Evolutionary conservation across 2,113 vertebrate genomes (phyloP).

Genomic region (Burhinus bistriatus): DNA sequence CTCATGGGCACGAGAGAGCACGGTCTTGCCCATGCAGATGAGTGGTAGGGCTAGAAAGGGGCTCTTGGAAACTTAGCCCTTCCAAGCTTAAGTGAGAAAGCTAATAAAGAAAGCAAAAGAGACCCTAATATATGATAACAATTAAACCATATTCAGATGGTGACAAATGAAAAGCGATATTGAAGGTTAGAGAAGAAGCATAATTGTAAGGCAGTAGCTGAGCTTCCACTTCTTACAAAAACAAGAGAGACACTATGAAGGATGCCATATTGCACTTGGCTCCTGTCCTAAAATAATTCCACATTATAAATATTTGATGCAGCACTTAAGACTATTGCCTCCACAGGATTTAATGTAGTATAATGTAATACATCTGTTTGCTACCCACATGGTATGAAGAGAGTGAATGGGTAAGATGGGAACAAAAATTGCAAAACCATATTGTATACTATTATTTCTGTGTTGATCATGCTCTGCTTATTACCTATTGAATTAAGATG

Average conservation of each 20-base stretch:
- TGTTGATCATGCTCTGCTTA: background rate
- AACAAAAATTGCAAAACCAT: background rate
- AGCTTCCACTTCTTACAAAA: constrained; percentile 11
- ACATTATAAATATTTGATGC: constrained; percentile 63
- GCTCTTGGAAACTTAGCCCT: background rate
- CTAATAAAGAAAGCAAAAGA: background rate
- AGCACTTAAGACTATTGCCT: constrained; percentile 61
- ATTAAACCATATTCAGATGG: background rate
- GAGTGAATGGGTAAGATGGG: background rate
- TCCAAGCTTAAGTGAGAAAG: background rate
- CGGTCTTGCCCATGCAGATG: background rate
- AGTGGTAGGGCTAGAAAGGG: background rate
- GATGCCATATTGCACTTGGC: constrained; percentile 57
- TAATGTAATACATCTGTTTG: constrained; percentile 64
- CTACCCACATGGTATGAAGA: constrained; percentile 26
- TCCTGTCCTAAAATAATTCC: constrained; percentile 56
- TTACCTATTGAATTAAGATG: background rate
- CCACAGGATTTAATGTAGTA: constrained; percentile 46
- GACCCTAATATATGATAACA: background rate
- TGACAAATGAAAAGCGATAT: background rate
- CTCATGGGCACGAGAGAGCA: fast-evolving
- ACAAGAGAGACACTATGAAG: constrained; percentile 35
- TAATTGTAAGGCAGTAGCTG: constrained; percentile 38
- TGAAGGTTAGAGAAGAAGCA: background rate
- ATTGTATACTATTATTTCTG: background rate